Conservation (phyloP, 2,888 invertebrate genomes). For the Arge pagana region DNA sequence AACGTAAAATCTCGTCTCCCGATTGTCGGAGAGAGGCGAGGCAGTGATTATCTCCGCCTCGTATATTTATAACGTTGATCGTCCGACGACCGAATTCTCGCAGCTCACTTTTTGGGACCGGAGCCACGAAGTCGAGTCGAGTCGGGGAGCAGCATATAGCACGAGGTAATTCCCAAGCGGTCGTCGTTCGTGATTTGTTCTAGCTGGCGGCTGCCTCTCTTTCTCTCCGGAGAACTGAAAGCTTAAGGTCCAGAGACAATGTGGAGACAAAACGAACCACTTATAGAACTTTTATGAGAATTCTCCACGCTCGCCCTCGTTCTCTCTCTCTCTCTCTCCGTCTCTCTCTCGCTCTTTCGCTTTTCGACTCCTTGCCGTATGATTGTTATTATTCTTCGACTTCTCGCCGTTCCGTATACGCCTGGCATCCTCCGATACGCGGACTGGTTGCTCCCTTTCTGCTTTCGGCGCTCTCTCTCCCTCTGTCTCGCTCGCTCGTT, state of each 20-base stretch:
- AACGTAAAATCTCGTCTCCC: constrained; percentile 18
- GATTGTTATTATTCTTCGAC: constrained; percentile 17
- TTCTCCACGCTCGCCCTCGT: constrained; percentile 50
- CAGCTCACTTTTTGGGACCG: background rate
- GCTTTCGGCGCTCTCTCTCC: constrained; percentile 13
- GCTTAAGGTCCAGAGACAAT: constrained; percentile 36
- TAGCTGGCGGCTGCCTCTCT: constrained; percentile 21
- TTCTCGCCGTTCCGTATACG: background rate
- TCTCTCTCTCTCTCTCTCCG: too few relatives aligned
- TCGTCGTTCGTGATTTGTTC: constrained; percentile 16
- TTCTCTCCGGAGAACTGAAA: constrained; percentile 18
- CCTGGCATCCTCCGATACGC: background rate
- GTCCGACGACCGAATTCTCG: background rate
- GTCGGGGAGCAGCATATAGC: constrained; percentile 9
- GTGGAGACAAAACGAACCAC: constrained; percentile 50
- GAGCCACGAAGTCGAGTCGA: background rate
- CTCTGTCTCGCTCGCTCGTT: constrained; percentile 15
- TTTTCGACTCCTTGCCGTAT: constrained; percentile 1
- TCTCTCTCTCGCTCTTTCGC: too few relatives aligned
- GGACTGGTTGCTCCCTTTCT: background rate
- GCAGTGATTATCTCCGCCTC: constrained; percentile 9
- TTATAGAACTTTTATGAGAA: constrained; percentile 48
- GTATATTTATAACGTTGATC: constrained; percentile 2
- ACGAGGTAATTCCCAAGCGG: constrained; percentile 18
- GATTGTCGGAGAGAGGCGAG: constrained; percentile 8